Base-by-base conservation (phyloP, 2,888 invertebrate genomes). In the Timema podura region DNA sequence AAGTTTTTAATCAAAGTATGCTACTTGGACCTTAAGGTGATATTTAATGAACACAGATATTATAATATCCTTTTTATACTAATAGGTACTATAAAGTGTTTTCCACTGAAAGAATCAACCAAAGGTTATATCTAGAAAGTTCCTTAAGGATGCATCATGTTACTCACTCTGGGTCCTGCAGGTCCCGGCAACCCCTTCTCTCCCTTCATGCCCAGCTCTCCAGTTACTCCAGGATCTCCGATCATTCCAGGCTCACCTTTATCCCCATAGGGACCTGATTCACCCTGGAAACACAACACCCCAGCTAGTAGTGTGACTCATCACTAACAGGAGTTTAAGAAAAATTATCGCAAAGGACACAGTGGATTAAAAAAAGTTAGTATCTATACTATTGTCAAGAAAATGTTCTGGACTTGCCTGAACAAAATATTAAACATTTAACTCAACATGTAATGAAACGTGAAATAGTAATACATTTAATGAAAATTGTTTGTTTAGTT, bases 181-280 rank as follows among this genome's bases (percentile, higher is more conserved):
- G 89, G 86, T 74, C 95, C 95, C 61, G 89, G 87, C 74, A 94
- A 82, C 75, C 96, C 96, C 78, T 96, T 96, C 83, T 96, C 96
- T 76, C 96, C 96, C 79, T 91, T 91, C 74, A 84, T 81, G 67
- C 92, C 92, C 67, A 81, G 75, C 71, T 80, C 79, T 61, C 92
- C 92, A 13, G 86, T 80, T 69, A 85, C 78, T 61, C 95, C 95
- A 75, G 87, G 85, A 75, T 88, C 88, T 68, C 94, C 94, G 73
- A 86, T 84, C 0, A 83, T 81, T 45, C 94, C 94, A 5, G 84
- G 83, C 72, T 89, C 89, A 70, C 94, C 94, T 76, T 88, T 88
- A 68, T 84, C 85, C 48, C 93, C 92, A 73, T 84, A 83, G 2
- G 77, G 77, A 5, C 89, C 89, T 71, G 85, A 83, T 57, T 84